A percentile compares a stretch with the other conserved stretches of the same genome.
These are phyloP conservation scores for Nymphalis c-album DNA, from an alignment of 2,888 invertebrate species.

Conservation along the genomic window DNA sequence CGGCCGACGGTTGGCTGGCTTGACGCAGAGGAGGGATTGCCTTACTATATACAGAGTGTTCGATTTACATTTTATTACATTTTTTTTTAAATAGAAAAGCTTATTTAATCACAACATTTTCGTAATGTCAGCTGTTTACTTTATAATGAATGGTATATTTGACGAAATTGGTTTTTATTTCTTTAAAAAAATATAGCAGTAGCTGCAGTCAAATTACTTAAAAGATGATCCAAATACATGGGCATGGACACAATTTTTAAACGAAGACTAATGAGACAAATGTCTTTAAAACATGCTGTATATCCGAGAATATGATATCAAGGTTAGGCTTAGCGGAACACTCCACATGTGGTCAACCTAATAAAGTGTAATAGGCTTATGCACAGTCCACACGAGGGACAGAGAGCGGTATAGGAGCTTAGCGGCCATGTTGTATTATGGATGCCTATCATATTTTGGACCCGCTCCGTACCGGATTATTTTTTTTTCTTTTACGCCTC, in stretches of 20 bases:
- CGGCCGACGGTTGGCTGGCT: conserved; percentile 53
- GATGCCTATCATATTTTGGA: conserved; percentile 82
- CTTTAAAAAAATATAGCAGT: neutral
- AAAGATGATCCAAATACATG: neutral
- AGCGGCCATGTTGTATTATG: conserved; percentile 82
- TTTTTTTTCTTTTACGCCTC: conserved; percentile 77
- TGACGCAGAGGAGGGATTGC: conserved; percentile 50
- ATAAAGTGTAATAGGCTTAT: conserved; percentile 73
- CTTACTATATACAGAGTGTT: conserved; percentile 55
- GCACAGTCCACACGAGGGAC: conserved; percentile 52
- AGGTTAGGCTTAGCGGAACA: conserved; percentile 82
- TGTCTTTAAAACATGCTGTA: conserved; percentile 59
- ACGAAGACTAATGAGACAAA: neutral
- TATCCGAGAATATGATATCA: conserved; percentile 78
- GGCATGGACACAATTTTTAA: neutral
- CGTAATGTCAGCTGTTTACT: neutral
- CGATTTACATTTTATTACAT: neutral
- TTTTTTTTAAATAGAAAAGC: neutral
- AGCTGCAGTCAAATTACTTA: neutral
- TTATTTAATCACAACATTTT: neutral
- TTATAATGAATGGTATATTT: neutral
- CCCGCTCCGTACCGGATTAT: conserved; percentile 79
- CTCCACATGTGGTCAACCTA: conserved; percentile 82
- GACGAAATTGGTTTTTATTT: neutral
- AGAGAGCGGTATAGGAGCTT: conserved; percentile 71